Percentiles rank a stretch among this genome's conserved stretches.
Evolutionary conservation across 2,797 vertebrate species (phyloP).

Genomic region (Sebastiscus tertius): DNA sequence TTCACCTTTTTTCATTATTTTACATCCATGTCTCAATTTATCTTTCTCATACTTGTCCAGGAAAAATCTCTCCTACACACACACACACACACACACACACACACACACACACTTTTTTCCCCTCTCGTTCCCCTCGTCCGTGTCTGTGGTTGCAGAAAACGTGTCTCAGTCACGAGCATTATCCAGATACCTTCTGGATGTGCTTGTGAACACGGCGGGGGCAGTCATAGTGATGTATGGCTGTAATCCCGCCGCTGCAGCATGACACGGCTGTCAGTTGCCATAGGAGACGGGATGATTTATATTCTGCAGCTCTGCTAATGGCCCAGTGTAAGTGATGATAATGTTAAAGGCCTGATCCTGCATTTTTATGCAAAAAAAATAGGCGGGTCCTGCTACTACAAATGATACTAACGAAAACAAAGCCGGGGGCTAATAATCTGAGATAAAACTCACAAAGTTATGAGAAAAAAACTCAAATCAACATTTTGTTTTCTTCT

Average conservation of each 20-base stretch:
- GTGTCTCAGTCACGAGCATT: constrained; percentile 28
- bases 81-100: not conserved
- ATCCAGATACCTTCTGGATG: constrained; percentile 63
- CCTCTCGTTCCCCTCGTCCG: not conserved
- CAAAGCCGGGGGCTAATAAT: not conserved
- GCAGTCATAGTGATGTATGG: constrained; percentile 77
- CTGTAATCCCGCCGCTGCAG: constrained; percentile 59
- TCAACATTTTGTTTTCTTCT: too few relatives aligned
- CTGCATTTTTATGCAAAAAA: not conserved
- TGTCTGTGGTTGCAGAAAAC: constrained; percentile 13
- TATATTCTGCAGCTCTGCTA: constrained; percentile 63
- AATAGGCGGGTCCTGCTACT: not conserved
- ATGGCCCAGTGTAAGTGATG: constrained; percentile 58
- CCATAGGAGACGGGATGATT: constrained; percentile 79
- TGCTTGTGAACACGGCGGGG: constrained; percentile 59
- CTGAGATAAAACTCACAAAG: not conserved
- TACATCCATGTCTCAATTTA: constrained; percentile 27
- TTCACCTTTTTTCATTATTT: not conserved
- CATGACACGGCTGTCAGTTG: constrained; percentile 70
- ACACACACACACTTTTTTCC: not conserved
- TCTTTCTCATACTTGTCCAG: constrained; percentile 3
- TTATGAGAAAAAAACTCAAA: too few relatives aligned
- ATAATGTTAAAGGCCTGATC: constrained; percentile 49
- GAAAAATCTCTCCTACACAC: not conserved
- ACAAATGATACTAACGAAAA: not conserved